phyloP scores from a whole-genome alignment of 2,888 invertebrate genomes.

The Eremobia ochroleuca region DNA sequence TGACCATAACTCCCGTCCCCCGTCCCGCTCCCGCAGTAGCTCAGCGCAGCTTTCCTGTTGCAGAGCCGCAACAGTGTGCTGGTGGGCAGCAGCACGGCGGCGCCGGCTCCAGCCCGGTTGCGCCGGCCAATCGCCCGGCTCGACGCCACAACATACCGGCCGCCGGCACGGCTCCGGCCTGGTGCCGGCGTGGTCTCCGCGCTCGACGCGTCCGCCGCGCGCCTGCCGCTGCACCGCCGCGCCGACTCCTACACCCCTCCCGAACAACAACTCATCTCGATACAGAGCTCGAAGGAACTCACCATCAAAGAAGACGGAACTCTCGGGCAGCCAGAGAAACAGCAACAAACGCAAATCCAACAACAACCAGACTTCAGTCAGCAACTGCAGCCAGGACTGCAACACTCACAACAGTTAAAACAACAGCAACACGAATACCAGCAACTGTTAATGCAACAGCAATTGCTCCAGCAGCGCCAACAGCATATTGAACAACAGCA shows the following conservation, averaged over 20 bases:
- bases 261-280: slow-evolving; percentile 73
- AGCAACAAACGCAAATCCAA: slow-evolving; percentile 25
- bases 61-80: slow-evolving; percentile 89
- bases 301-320: slow-evolving; percentile 63
- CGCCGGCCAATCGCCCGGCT: slow-evolving; percentile 70
- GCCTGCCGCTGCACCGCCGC: slow-evolving; percentile 81
- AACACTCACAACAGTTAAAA: slow-evolving; percentile 49
- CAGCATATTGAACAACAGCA: slow-evolving; percentile 68
- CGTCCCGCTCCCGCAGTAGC: slow-evolving; percentile 67
- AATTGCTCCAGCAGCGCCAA: slow-evolving; percentile 64
- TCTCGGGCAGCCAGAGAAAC: slow-evolving; percentile 40
- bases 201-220: slow-evolving; percentile 73
- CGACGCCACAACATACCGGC: slow-evolving; percentile 86
- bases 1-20: slow-evolving; percentile 12
- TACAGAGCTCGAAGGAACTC: slow-evolving; percentile 71
- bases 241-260: slow-evolving; percentile 79
- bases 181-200: slow-evolving; percentile 77
- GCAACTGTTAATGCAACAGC: slow-evolving; percentile 65
- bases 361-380: slow-evolving; percentile 31
- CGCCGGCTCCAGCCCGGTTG: slow-evolving; percentile 67
- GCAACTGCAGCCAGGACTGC: slow-evolving; percentile 45
- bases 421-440: slow-evolving; percentile 64
- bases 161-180: slow-evolving; percentile 78
- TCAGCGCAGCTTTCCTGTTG: slow-evolving; percentile 88
- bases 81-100: slow-evolving; percentile 67